Evolutionary conservation across 92 coral and sea anemone species (phyloP), one percentile per base, ranked within the genome.

Genomic region (Chrysogorgia sp.): DNA sequence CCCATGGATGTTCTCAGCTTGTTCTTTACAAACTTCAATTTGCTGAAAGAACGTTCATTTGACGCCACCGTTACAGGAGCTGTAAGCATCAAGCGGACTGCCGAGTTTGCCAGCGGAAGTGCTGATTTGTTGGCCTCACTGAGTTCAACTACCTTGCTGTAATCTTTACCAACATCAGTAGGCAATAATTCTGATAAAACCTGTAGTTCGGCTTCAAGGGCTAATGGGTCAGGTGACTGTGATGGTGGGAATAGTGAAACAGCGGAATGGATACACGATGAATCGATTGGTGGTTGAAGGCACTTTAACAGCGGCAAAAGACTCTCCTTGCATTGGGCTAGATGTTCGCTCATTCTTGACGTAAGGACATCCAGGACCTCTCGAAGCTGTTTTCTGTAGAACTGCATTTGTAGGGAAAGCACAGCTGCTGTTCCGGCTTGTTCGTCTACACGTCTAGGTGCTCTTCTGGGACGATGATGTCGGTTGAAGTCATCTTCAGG

Each of bases 21-120:
- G n/a, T n/a, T n/a, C n/a, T n/a, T n/a, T n/a, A n/a, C n/a, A n/a
- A n/a, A n/a, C n/a, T n/a, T n/a, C n/a, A n/a, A n/a, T n/a, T n/a
- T n/a, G n/a, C n/a, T 63, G n/a, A 63, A 63, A 29, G 74, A 67
- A 25, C 52, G 74, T 67, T 67, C 74, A 40, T 67, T 67, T 67
- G 75, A 67, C 0, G 75, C 57, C 2, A 67, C 75, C 5, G 75
- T 67, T 56, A 67, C 57, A 67, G n/a, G n/a, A n/a, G n/a, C n/a
- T n/a, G n/a, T n/a, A n/a, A n/a, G n/a, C n/a, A n/a, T n/a, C n/a
- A n/a, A 40, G 19, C 58, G 37, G 75, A 67, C n/a, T 0, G 21
- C 43, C 1, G 75, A 67, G 43, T 67, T 67, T 37, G 75, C 57
- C 33, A 40, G 35, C 35, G 71, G 49, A 64, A 64, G 71, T 28